Base-by-base conservation (phyloP, 35 echinoderm and acorn worm genomes). In the Lytechinus variegatus region DNA sequence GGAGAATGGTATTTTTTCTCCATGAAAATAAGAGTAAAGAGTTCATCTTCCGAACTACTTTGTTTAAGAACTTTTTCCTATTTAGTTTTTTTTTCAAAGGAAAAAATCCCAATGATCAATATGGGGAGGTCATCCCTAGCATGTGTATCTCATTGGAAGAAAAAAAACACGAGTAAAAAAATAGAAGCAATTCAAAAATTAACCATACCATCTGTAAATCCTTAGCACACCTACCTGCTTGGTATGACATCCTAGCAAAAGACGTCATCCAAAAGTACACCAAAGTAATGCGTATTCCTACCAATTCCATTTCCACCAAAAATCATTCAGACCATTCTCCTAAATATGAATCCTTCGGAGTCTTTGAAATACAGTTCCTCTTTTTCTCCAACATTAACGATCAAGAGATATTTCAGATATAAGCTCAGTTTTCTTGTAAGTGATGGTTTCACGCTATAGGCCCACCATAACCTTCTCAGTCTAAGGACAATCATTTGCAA, bases 221-320 rank as follows among this genome's bases (percentile, higher is more conserved):
- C 16, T 79, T 79, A 44, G 33, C 33, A 44, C 33, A 44, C 33
- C 33, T 44, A 79, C 66, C 66, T 79, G 66, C 66, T 79, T 79
- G 66, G n/a, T 79, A 79, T 19, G 66, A 79, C 24, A 79, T 79
- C 66, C 66, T 79, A 79, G 66, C 66, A 24, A 79, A 24, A 79
- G 66, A 27, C 7, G n/a, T 7, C 66, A 79, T 24, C 66, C 44
- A 91, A 6, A 54, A 52, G 11, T 52, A 14, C 27, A 51, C 87
- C 11, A 9, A 16, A 91, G 54, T 53, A 24, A 53, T 91, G 13
- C 8, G 54, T 91, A 28, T 91, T 53, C 89, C 44, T 19, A 91
- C 44, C 13, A 91, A 79, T 79, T 79, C 66, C 66, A 79, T 79
- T 71, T 79, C 66, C 66, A 79, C 19, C n/a, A 79, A 79, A 79